Percentiles rank a stretch among this genome's conserved stretches.
Conservation (phyloP, 2,113 vertebrate genomes). For the Phaethon lepturus region DNA sequence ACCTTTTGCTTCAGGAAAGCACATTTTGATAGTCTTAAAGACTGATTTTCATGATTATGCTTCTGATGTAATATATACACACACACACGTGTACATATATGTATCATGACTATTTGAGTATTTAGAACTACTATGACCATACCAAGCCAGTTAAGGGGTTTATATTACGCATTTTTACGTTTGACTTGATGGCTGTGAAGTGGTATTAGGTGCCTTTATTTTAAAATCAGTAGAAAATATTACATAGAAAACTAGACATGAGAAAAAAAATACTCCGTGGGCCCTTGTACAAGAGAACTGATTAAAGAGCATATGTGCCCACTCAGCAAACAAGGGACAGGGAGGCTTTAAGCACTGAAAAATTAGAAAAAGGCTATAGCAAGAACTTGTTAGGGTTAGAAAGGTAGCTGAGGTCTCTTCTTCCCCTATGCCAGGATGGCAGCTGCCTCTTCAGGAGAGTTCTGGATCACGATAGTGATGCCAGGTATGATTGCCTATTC, state of each 20-base stretch:
- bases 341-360: background rate
- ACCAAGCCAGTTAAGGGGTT: background rate
- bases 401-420: background rate
- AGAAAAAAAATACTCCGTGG: background rate
- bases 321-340: background rate
- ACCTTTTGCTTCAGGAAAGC: background rate
- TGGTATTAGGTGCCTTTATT: background rate
- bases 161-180: background rate
- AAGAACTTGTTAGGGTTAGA: background rate
- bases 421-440: background rate
- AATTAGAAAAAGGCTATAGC: background rate
- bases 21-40: background rate
- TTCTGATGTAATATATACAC: background rate
- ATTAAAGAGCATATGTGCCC: background rate
- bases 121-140: background rate
- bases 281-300: background rate
- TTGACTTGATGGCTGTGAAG: background rate
- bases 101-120: too few species aligned
- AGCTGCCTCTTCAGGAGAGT: background rate
- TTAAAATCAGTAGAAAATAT: conserved; percentile 26
- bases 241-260: background rate
- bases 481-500: background rate
- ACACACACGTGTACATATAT: background rate
- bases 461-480: background rate
- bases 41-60: background rate